Evolutionary conservation across 2,113 vertebrate species (phyloP), one percentile per base, ranked within the genome.

Genomic region (Ursus arctos): DNA sequence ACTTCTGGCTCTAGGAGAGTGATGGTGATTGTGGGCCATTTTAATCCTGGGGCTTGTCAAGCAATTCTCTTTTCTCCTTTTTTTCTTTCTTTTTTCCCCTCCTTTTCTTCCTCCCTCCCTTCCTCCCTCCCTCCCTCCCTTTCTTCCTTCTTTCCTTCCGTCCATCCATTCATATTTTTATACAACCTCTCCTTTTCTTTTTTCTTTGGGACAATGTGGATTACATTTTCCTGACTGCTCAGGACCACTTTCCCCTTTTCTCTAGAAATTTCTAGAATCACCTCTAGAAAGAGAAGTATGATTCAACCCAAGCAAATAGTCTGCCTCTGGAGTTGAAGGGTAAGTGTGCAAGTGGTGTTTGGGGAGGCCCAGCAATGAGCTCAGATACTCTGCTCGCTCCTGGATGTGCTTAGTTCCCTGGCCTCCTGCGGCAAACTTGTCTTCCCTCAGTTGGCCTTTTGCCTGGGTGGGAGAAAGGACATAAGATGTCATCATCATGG

Each of bases 241-340:
- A 55, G 19, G 43, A 55, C 85, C 7, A 76, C 28, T 81, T 92
- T 79, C 21, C 4, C 2, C 22, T 82, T 86, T 93, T 22, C 55
- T 83, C 18, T 63, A 61, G 80, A 96, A 95, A 94, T 59, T 61
- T 95, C 67, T 83, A 82, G 74, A 95, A 67, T 53, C 47, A 67
- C 28, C 8, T 84, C 61, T 84, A 92, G 76, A 95, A 92, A 82
- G 4, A 79, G 7, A 84, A 95, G 90, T 80, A 6, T 51, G 19
- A 65, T 76, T 80, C 21, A 80, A 36, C 24, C 36, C 74, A 79
- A 59, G 14, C 24, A 90, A 31, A 0, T 1, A 13, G 4, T 36
- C 63, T 28, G 3, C 36, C 31, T 83, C 79, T 77, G 10, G 84
- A n/a, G 67, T 13, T 90, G 65, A 51, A 28, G 26, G 71, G 14